phyloP scores from a whole-genome alignment of 2,888 invertebrate genomes.

The Synergus itoensis region DNA sequence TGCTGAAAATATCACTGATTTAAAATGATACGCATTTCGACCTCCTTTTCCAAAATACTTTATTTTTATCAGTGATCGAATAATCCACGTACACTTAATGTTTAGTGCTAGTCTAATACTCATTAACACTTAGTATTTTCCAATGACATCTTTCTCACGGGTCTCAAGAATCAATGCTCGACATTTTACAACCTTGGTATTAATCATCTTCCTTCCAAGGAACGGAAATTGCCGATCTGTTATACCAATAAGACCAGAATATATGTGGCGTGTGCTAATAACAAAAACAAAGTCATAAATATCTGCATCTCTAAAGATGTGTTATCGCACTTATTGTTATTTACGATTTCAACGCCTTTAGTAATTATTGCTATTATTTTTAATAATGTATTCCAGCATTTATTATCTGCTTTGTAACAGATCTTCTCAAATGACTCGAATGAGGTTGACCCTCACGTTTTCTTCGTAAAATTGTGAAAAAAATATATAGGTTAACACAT shows the following conservation, averaged over 20 bases:
- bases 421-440: not conserved
- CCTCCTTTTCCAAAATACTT: not conserved
- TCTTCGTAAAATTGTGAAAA: not conserved
- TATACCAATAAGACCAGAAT: not conserved
- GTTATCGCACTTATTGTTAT: not conserved
- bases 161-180: not conserved
- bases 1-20: too few relatives aligned
- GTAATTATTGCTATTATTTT: not conserved
- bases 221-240: too few relatives aligned
- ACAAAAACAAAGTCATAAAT: not conserved
- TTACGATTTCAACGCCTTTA: not conserved
- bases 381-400: not conserved
- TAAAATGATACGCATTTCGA: too few relatives aligned
- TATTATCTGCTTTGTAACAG: not conserved
- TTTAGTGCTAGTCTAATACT: not conserved
- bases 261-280: not conserved
- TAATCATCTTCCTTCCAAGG: not conserved
- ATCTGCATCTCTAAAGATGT: not conserved
- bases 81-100: not conserved
- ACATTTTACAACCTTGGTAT: not conserved
- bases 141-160: not conserved
- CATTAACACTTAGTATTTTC: not conserved
- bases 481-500: not conserved
- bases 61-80: not conserved
- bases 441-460: not conserved